A percentile compares a stretch with the other conserved stretches of the same genome.
phyloP scores from a whole-genome alignment of 2,888 invertebrate species.

The Mimumesa dahlbomi region DNA sequence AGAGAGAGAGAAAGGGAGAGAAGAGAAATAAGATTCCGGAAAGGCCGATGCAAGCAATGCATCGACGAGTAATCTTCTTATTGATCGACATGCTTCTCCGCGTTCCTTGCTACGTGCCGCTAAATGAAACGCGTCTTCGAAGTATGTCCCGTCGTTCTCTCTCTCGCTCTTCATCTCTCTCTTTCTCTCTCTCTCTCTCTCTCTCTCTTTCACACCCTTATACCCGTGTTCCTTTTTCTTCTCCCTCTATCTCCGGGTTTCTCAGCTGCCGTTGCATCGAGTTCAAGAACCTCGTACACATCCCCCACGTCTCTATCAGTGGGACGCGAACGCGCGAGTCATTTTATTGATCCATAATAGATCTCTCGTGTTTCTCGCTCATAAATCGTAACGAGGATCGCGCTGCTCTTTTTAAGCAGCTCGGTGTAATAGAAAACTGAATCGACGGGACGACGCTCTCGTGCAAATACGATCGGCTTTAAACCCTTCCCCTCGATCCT shows the following conservation, averaged over 20 bases:
- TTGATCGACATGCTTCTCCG: background rate
- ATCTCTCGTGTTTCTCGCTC: conserved; percentile 36
- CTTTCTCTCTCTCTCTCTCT: background rate
- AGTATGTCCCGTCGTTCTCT: background rate
- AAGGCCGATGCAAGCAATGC: no score
- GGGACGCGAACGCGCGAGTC: conserved; percentile 15
- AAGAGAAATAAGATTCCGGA: no score
- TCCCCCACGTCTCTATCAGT: conserved; percentile 13
- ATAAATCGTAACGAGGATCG: conserved; percentile 44
- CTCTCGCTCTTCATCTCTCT: background rate
- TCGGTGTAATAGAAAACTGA: conserved; percentile 33
- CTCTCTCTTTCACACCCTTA: background rate
- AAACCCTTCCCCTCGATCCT: no score
- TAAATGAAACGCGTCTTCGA: background rate
- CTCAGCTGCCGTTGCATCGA: background rate
- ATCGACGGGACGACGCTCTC: background rate
- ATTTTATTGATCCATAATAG: conserved; percentile 48
- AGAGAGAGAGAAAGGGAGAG: no score
- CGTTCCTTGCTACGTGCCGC: background rate
- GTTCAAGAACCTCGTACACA: conserved; percentile 41
- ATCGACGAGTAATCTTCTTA: background rate
- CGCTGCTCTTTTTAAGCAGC: conserved; percentile 13
- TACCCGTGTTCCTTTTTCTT: no score
- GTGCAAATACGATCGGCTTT: background rate
- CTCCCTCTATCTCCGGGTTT: no score